phyloP scores from a whole-genome alignment of 2,797 vertebrate genomes.

The Phoebastria nigripes region DNA sequence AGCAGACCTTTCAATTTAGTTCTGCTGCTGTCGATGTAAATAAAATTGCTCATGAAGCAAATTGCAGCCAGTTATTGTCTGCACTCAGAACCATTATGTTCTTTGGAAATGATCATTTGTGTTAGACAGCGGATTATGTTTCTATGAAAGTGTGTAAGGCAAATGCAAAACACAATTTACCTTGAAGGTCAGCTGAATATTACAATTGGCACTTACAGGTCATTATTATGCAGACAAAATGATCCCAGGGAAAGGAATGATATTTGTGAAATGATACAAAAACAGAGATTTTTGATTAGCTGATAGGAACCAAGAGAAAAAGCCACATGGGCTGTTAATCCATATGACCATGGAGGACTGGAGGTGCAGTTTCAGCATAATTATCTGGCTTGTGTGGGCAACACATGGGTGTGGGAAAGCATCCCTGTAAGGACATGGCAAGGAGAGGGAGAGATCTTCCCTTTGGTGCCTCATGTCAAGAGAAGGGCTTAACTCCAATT shows the following conservation, averaged over 20 bases:
- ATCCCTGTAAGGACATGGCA: neutral
- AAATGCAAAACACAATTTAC: slow-evolving; percentile 59
- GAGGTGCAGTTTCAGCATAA: neutral
- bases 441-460: neutral
- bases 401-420: neutral
- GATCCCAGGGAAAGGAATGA: neutral
- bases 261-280: slow-evolving; percentile 22
- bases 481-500: neutral
- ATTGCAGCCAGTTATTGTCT: slow-evolving; percentile 61
- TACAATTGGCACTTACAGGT: slow-evolving; percentile 12
- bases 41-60: slow-evolving; percentile 71
- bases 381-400: neutral
- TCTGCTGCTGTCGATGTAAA: slow-evolving; percentile 60
- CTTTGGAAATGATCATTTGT: slow-evolving; percentile 62
- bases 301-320: neutral
- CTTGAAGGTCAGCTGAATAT: slow-evolving; percentile 64
- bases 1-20: slow-evolving; percentile 67
- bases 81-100: slow-evolving; percentile 53
- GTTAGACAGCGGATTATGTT: slow-evolving; percentile 43
- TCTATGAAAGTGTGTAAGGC: slow-evolving; percentile 39
- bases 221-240: slow-evolving; percentile 17
- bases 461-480: neutral
- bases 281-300: neutral
- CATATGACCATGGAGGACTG: neutral
- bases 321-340: neutral